phyloP scores from a whole-genome alignment of 2,113 vertebrate species.

The Cervus canadensis region DNA sequence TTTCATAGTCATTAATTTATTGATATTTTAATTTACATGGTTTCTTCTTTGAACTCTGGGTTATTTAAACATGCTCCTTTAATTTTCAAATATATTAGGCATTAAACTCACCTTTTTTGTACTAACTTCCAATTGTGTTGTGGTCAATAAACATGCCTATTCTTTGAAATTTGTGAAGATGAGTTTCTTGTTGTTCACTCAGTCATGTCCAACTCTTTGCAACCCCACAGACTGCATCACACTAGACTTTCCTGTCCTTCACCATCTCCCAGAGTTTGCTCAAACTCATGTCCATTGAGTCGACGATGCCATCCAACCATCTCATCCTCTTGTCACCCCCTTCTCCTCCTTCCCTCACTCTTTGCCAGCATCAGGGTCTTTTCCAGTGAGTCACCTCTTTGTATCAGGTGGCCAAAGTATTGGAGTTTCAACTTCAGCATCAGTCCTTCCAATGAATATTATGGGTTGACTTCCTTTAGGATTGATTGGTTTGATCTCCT shows the following conservation, averaged over 20 bases:
- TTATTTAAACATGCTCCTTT: not conserved
- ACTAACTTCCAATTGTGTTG: not conserved
- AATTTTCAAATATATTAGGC: not conserved
- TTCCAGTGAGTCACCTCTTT: not conserved
- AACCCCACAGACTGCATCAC: not conserved
- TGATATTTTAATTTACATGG: not conserved
- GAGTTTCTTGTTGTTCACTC: not conserved
- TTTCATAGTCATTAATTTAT: not conserved
- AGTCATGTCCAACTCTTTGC: not conserved
- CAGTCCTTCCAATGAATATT: not conserved
- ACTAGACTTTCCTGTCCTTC: not conserved
- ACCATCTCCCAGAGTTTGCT: not conserved
- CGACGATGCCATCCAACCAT: not conserved
- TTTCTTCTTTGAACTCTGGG: not conserved
- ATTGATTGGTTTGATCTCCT: not conserved
- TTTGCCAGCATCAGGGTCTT: not conserved
- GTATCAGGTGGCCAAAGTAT: not conserved
- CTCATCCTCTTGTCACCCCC: not conserved
- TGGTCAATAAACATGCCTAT: not conserved
- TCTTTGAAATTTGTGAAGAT: not conserved
- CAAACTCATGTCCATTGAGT: not conserved
- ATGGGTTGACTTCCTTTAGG: not conserved
- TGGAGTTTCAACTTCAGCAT: not conserved
- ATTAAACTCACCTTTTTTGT: not conserved
- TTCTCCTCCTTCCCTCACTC: not conserved